A percentile compares a stretch with the other conserved stretches of the same genome.
phyloP scores from a whole-genome alignment of 2,113 vertebrate genomes.

The Protomyctophum bolini region DNA sequence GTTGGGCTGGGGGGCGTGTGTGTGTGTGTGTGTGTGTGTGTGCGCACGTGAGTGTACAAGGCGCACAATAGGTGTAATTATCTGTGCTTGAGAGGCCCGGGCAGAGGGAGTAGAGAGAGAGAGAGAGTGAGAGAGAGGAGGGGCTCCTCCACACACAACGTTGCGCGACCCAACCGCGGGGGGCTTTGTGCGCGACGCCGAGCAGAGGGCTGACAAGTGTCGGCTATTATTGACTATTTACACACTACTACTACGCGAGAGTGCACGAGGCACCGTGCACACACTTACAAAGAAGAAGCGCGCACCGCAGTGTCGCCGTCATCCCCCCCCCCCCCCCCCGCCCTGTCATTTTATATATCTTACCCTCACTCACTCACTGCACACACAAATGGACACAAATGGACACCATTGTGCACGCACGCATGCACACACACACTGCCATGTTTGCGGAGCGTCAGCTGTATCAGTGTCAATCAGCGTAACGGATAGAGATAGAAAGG shows the following conservation, averaged over 20 bases:
- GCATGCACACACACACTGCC: conserved; percentile 50
- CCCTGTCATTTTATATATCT: neutral
- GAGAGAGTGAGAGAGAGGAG: conserved; percentile 59
- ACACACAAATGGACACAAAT: neutral
- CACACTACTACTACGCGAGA: conserved; percentile 65
- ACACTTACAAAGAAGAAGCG: neutral
- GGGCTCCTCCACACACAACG: conserved; percentile 79
- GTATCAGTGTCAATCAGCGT: conserved; percentile 75
- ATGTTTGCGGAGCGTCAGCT: conserved; percentile 59
- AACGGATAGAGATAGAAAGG: conserved; percentile 65
- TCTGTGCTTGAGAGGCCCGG: conserved; percentile 74
- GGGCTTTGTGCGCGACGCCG: conserved; percentile 76
- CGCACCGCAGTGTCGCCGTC: neutral
- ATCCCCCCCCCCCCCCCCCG: neutral
- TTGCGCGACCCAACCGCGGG: conserved; percentile 67
- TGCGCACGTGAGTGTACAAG: conserved; percentile 41
- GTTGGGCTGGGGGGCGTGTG: conserved; percentile 43
- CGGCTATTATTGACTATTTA: conserved; percentile 82
- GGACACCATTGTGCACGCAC: no score
- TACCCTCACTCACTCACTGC: neutral
- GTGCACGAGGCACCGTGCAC: neutral
- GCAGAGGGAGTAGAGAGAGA: conserved; percentile 17
- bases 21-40: conserved; percentile 30
- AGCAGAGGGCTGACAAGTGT: conserved; percentile 81
- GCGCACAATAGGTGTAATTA: conserved; percentile 76